Base-by-base conservation (phyloP, 2,888 invertebrate species). In the Standfussiana lucernea region DNA sequence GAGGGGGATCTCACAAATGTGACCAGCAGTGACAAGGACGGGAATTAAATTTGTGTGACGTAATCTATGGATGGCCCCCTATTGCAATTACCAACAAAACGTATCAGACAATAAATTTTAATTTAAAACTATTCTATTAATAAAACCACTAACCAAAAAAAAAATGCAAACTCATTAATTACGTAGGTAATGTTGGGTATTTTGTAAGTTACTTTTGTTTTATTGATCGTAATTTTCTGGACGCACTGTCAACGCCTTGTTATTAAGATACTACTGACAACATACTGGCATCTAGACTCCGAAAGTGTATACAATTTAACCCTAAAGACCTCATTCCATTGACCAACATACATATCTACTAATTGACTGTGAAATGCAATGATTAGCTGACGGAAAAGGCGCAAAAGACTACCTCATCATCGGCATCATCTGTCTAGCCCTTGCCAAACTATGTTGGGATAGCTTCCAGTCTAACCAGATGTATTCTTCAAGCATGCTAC, bases 311-410 rank as follows among this genome's bases (percentile, higher is more conserved):
- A 56, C 4, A 45, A 35, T 40, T 45, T 37, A 37, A 32, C 15
- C 18, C 24, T 50, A 24, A 62, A 75, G 62, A 28, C 56, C 21
- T 65, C 32, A 35, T 47, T 21, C 32, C 66, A 47, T n/a, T n/a
- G 10, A 74, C 62, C 61, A 50, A 62, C 74, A 62, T 50, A 50
- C n/a, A n/a, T n/a, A n/a, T n/a, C n/a, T n/a, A n/a, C 18, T 1
- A 59, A 21, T 62, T n/a, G n/a, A 50, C n/a, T 13, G 7, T 35
- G 18, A 24, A 62, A 21, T 35, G 32, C 5, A 13, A 35, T 47
- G 32, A 67, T 47, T 24, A 8, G 15, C 15, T 47, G 15, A 24
- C 11, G 11, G 24, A 45, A 42, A 56, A n/a, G n/a, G n/a, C n/a
- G n/a, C 24, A 13, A 13, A 35, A 35, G 18, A 62, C 18, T 35